A percentile compares a stretch with the other conserved stretches of the same genome.
phyloP scores from a whole-genome alignment of 2,113 vertebrate species.

The Candoia aspera region DNA sequence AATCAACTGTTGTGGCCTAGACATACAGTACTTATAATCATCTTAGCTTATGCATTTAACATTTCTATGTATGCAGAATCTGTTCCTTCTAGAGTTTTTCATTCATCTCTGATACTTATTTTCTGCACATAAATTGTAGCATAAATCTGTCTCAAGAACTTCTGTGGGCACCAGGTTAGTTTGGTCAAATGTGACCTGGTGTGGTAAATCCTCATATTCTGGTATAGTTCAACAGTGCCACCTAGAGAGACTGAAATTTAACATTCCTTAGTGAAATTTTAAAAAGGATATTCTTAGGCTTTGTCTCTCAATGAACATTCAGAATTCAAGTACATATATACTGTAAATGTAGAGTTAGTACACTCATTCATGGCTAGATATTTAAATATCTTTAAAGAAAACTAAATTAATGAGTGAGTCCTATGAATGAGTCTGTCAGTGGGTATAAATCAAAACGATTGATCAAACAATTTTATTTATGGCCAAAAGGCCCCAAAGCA shows the following conservation, averaged over 20 bases:
- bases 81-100: not conserved
- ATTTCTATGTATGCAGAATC: not conserved
- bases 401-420: too few species aligned
- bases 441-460: too few species aligned
- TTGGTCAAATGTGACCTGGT: slow-evolving; percentile 4
- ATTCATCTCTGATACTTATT: not conserved
- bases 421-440: too few species aligned
- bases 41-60: not conserved
- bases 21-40: not conserved
- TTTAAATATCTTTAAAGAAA: not conserved
- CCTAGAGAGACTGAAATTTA: not conserved
- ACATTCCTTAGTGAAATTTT: not conserved
- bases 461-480: too few species aligned
- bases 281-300: not conserved
- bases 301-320: not conserved
- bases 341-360: not conserved
- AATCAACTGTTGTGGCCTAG: not conserved
- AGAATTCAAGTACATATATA: not conserved
- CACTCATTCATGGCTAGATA: not conserved
- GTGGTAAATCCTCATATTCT: not conserved
- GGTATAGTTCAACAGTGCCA: slow-evolving; percentile 3
- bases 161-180: not conserved
- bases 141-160: not conserved
- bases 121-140: not conserved
- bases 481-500: too few species aligned